These are phyloP conservation scores for Limnephilus auricula DNA, from an alignment of 2,888 invertebrate species.

Conservation along the genomic window DNA sequence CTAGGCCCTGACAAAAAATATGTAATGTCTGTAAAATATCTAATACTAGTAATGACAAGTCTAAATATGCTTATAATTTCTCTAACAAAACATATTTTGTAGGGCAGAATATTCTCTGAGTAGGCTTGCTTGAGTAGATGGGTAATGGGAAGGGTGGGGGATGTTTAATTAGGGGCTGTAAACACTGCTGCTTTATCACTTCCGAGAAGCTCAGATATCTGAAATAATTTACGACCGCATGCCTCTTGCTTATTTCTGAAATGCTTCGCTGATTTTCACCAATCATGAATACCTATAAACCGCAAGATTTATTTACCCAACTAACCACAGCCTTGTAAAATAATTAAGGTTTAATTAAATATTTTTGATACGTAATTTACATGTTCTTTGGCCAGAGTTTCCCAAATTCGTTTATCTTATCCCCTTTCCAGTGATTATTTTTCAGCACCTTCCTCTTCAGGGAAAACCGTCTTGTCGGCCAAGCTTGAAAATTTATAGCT, in stretches of 20 bases:
- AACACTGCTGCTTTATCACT: constrained; percentile 11
- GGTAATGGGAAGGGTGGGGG: not conserved
- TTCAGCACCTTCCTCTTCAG: not conserved
- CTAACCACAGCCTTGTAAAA: not conserved
- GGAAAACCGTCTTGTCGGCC: not conserved
- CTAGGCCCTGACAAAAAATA: no score
- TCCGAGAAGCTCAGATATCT: constrained; percentile 16
- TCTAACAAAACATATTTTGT: not conserved
- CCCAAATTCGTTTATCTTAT: not conserved
- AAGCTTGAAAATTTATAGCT: not conserved
- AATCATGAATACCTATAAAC: not conserved
- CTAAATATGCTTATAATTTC: not conserved
- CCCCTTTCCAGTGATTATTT: not conserved
- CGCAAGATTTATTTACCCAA: not conserved
- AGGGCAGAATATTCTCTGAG: not conserved
- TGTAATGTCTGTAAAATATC: no score
- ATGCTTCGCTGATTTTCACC: not conserved
- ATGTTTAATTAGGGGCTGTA: not conserved
- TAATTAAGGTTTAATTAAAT: not conserved
- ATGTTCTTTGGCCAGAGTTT: not conserved
- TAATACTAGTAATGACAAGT: no score
- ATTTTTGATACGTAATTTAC: not conserved
- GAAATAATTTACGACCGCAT: constrained; percentile 4
- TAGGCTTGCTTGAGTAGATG: not conserved
- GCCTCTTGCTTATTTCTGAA: not conserved